Conservation (phyloP, 2,888 invertebrate species). For the Saturnia japonica region DNA sequence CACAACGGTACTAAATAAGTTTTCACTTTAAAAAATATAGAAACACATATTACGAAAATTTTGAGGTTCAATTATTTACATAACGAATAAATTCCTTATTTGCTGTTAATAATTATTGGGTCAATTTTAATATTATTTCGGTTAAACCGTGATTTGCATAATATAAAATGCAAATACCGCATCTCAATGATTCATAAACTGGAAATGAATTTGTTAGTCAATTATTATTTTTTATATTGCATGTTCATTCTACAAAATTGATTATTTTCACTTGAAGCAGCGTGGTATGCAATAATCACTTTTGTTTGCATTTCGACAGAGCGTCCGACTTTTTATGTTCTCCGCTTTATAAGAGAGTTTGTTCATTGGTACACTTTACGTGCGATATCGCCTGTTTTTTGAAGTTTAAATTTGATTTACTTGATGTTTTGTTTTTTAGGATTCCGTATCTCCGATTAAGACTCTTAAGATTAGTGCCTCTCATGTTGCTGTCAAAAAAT, state of each 20-base stretch:
- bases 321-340: not conserved
- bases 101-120: not conserved
- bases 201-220: not conserved
- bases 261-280: conserved; percentile 12
- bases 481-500: no score
- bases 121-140: not conserved
- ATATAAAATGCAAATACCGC: conserved; percentile 24
- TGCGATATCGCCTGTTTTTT: not conserved
- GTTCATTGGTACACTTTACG: not conserved
- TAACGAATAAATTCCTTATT: not conserved
- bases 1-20: no score
- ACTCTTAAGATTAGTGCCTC: no score
- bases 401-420: not conserved
- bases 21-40: not conserved
- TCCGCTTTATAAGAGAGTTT: not conserved
- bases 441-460: no score
- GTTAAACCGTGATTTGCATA: conserved; percentile 18
- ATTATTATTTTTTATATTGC: conserved; percentile 11
- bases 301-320: conserved; percentile 12
- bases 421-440: not conserved
- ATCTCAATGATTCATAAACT: conserved; percentile 10
- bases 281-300: conserved; percentile 6
- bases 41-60: not conserved
- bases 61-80: not conserved
- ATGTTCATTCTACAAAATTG: conserved; percentile 10